Conservation (phyloP, 2,888 invertebrate species). For the Amphimallon solstitiale region DNA sequence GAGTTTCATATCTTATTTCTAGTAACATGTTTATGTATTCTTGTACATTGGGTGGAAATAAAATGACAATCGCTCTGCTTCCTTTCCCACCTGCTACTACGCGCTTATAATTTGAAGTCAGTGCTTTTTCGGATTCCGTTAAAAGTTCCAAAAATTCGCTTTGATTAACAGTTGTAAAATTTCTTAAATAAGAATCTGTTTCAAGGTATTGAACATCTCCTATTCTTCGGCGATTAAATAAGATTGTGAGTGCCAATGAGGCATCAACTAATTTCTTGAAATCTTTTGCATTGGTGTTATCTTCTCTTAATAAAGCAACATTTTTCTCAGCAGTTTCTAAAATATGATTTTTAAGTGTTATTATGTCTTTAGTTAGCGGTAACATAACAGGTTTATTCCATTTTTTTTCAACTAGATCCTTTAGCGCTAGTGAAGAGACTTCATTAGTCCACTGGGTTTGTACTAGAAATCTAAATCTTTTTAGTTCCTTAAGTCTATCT, state of each 20-base stretch:
- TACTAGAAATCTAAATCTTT: conserved; percentile 31
- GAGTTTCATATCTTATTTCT: conserved; percentile 27
- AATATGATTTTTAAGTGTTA: conserved; percentile 38
- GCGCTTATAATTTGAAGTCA: conserved; percentile 48
- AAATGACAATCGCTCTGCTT: conserved; percentile 43
- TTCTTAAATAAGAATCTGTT: conserved; percentile 41
- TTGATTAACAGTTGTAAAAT: conserved; percentile 39
- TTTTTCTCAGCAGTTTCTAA: conserved; percentile 32
- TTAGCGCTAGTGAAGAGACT: conserved; percentile 30
- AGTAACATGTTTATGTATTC: conserved; percentile 26
- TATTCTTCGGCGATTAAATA: conserved; percentile 43
- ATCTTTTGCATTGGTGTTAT: conserved; percentile 18
- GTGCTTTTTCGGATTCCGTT: conserved; percentile 44
- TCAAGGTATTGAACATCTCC: conserved; percentile 44
- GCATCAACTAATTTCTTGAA: conserved; percentile 30
- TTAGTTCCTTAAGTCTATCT: background rate
- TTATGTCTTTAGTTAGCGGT: conserved; percentile 39
- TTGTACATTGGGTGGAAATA: conserved; percentile 36
- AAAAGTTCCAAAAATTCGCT: conserved; percentile 46
- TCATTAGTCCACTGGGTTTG: conserved; percentile 35
- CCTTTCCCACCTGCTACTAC: conserved; percentile 50
- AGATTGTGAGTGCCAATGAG: conserved; percentile 38
- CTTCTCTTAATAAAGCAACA: conserved; percentile 5
- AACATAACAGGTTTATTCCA: conserved; percentile 43
- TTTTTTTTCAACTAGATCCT: conserved; percentile 40